Evolutionary conservation across 2,797 vertebrate species (phyloP), one percentile per base, ranked within the genome.

Genomic region (Poliocrania exsul): DNA sequence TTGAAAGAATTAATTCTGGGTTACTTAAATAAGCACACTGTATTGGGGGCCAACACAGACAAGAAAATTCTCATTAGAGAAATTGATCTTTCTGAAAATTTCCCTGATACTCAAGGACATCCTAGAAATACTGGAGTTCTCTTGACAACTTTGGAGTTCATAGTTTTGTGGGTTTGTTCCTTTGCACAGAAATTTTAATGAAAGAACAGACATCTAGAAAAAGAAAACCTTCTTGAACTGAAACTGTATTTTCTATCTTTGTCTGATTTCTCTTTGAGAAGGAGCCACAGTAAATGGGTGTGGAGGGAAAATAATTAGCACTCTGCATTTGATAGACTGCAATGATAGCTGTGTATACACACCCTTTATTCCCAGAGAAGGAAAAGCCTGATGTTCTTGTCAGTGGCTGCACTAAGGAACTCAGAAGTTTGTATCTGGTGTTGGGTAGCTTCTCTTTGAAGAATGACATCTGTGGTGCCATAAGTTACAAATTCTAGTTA

Each of bases 401-500:
- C 66, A 31, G 47, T 5, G 38, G 54, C 58, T 88, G 60, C 81
- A 64, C 44, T 57, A 83, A 92, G 23, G 58, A 81, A 40, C 69
- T 82, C 54, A 13, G 11, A 81, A 70, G 69, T 72, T 75, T 65
- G 24, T 57, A 46, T 42, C 35, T 74, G 17, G 31, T 26, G 42
- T 25, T 83, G 69, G 58, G 44, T 81, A 81, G 56, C 33, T 91
- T 38, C 79, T 73, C 44, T 94, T 81, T 82, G 90, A 90, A 88
- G 54, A 60, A 26, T 47, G 60, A 70, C 28, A 46, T 87, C 69
- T 64, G 51, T 47, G 56, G 53, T 80, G 69, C 64, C 56, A 24
- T 58, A 66, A 72, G 37, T 78, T 72, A 93, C 2, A 11, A 83
- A 67, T 90, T 72, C 58, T 2, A 61, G 50, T 54, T 54, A 75